These are phyloP conservation scores for Pseudopodoces humilis DNA, from an alignment of 2,113 vertebrate genomes.

Conservation along the genomic window DNA sequence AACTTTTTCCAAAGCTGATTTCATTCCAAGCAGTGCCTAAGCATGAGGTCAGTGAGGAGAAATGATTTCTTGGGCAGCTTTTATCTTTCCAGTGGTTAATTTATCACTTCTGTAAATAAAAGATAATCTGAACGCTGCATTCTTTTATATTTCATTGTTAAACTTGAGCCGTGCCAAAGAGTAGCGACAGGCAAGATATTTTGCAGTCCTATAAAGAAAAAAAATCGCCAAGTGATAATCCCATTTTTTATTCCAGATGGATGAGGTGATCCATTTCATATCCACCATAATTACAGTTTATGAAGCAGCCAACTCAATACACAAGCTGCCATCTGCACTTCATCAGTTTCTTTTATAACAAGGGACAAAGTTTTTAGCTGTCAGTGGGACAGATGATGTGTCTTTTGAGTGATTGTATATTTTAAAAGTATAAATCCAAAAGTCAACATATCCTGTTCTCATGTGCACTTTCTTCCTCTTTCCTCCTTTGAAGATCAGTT, in stretches of 20 bases:
- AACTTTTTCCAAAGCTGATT: conserved; percentile 19
- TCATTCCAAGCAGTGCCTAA: conserved; percentile 28
- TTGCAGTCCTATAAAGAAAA: background rate
- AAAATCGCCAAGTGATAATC: background rate
- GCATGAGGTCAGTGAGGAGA: conserved; percentile 37
- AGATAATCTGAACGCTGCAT: background rate
- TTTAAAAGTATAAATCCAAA: conserved; percentile 8
- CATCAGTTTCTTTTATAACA: background rate
- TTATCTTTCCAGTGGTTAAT: conserved; percentile 55
- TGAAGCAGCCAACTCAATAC: background rate
- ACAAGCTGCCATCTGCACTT: conserved; percentile 23
- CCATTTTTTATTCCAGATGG: conserved; percentile 36
- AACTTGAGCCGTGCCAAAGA: background rate
- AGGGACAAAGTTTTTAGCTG: background rate
- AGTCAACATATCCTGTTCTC: background rate
- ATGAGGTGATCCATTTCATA: conserved; percentile 22
- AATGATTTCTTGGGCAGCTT: conserved; percentile 23
- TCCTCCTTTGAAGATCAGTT: background rate
- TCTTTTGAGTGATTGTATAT: background rate
- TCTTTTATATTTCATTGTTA: conserved; percentile 1
- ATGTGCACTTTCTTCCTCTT: background rate
- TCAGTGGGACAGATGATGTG: background rate
- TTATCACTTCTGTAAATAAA: conserved; percentile 50
- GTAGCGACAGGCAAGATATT: conserved; percentile 12
- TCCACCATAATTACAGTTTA: background rate